A percentile compares a stretch with the other conserved stretches of the same genome.
Conservation (phyloP, 1,140 invertebrate genomes). For the Eumaeus atala region DNA sequence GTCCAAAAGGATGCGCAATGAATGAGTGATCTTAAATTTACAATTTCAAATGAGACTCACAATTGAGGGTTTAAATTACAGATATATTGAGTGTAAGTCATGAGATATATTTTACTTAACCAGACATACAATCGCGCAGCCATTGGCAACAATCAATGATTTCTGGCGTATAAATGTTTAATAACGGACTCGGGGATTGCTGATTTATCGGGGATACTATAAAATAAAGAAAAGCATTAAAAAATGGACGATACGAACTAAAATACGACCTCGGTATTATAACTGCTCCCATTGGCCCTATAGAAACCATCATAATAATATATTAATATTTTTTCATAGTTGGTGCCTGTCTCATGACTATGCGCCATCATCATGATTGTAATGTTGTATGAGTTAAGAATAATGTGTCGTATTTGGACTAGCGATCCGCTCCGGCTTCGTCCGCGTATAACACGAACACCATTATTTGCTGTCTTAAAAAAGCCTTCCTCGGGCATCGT, state of each 20-base stretch:
- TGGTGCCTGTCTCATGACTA: too few relatives aligned
- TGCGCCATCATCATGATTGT: conserved; percentile 14
- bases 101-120: conserved; percentile 39
- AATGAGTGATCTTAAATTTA: conserved; percentile 40
- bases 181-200: conserved; percentile 19
- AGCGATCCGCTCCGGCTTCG: too few relatives aligned
- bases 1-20: conserved; percentile 32
- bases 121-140: conserved; percentile 25
- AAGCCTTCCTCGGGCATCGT: too few relatives aligned
- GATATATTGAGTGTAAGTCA: conserved; percentile 28
- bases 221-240: conserved; percentile 20
- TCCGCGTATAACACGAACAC: too few relatives aligned
- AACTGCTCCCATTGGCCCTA: conserved; percentile 23
- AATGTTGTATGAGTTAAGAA: conserved; percentile 12
- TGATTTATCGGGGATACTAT: conserved; percentile 22
- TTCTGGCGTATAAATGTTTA: conserved; percentile 36
- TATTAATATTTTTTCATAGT: conserved; percentile 29
- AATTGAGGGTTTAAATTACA: conserved; percentile 49
- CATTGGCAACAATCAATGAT: conserved; percentile 34
- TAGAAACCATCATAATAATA: not conserved
- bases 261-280: conserved; percentile 50
- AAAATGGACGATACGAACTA: conserved; percentile 42
- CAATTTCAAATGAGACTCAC: conserved; percentile 45
- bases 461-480: too few relatives aligned
- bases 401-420: too few relatives aligned